Evolutionary conservation across 2,113 vertebrate genomes (phyloP), one percentile per base, ranked within the genome.

Genomic region (Pollachius pollachius): DNA sequence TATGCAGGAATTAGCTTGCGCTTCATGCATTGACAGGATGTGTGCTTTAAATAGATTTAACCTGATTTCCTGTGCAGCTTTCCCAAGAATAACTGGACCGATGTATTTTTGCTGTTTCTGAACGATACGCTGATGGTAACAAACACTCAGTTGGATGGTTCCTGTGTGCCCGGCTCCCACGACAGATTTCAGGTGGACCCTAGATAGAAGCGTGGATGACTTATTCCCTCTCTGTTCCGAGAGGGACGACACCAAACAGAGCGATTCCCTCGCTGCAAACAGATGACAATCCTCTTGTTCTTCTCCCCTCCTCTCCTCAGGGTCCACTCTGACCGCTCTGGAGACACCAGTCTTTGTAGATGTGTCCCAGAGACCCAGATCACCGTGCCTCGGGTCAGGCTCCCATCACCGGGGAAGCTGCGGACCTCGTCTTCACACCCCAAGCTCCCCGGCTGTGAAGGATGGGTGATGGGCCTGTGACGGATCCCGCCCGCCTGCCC

Each of bases 401-500:
- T 54, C 54, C n/a, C 54, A 0, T 3, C 54, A 5, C 5, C 54
- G 7, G 54, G 54, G 54, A 57, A 3, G 54, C 54, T 17, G 17
- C 15, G 48, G 69, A 82, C 74, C 73, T 81, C 48, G 23, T 81
- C 85, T 80, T 65, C 61, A 62, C 81, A 72, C 82, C 67, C 8
- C 72, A 74, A 68, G 83, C 78, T 88, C 81, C 77, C 80, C 87
- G 91, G 89, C 92, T 92, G 89, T 92, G 90, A 94, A 96, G 93
- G 92, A 97, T 96, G 96, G 96, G 92, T 93, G 84, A 95, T 95
- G 94, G 94, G 91, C 88, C 88, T 83, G 89, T 94, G 90, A 95
- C 76, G 76, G 86, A 89, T 90, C 91, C 90, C 79, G 87, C 85
- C 88, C 75, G 85, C 89, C 79, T 86, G 84, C 90, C 86, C 89